Percentiles rank a stretch among this genome's conserved stretches.
These are phyloP conservation scores for Leptogaster cylindrica DNA, from an alignment of 2,888 invertebrate species.

Conservation along the genomic window DNA sequence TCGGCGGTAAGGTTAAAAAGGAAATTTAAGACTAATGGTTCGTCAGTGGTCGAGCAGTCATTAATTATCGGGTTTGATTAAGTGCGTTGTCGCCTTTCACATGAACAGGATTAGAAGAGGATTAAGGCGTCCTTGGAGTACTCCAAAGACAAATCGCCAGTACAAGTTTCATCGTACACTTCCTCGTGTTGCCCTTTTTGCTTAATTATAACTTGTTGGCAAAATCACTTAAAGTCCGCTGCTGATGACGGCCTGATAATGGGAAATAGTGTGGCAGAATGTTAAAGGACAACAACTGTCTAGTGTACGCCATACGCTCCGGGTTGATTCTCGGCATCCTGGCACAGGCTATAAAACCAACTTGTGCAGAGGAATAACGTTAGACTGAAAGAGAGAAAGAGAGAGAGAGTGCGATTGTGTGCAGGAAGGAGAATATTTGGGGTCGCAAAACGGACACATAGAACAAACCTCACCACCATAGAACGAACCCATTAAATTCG, in stretches of 20 bases:
- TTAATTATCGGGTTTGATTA: conserved; percentile 26
- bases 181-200: background rate
- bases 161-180: background rate
- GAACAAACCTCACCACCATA: background rate
- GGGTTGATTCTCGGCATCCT: too few relatives aligned
- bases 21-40: conserved; percentile 28
- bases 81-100: conserved; percentile 20
- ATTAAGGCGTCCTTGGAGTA: conserved; percentile 2
- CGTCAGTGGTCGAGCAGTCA: conserved; percentile 24
- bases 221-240: conserved; percentile 18
- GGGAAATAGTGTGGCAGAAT: background rate
- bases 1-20: background rate
- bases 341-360: too few relatives aligned
- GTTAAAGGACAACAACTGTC: background rate
- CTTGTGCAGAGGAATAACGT: too few relatives aligned
- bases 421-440: too few relatives aligned
- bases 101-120: conserved; percentile 11
- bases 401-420: too few relatives aligned
- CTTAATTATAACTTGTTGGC: conserved; percentile 31
- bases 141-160: conserved; percentile 8
- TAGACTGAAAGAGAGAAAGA: too few relatives aligned
- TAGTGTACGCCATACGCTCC: too few relatives aligned
- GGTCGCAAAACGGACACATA: conserved; percentile 6
- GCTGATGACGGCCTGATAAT: background rate
- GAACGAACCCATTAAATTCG: too few relatives aligned